These are phyloP conservation scores for Oenanthe oenanthe DNA, from an alignment of 2,113 vertebrate species.

Conservation along the genomic window DNA sequence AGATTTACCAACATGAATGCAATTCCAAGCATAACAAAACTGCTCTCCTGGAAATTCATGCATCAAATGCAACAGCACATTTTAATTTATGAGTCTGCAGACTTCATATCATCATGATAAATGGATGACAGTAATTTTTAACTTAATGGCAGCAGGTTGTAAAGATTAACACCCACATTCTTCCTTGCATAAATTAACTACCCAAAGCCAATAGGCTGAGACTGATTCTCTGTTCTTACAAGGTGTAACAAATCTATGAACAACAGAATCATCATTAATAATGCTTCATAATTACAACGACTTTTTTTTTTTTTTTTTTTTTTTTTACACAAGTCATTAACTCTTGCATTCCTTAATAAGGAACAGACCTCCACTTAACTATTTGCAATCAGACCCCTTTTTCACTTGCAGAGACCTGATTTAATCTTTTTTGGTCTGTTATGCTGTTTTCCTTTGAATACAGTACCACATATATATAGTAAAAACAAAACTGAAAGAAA, in stretches of 20 bases:
- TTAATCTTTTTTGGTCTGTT: background rate
- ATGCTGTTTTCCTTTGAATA: background rate
- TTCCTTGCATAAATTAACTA: constrained; percentile 18
- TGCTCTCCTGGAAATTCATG: background rate
- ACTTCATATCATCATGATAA: background rate
- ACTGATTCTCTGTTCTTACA: background rate
- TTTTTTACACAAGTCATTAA: background rate
- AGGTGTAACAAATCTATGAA: background rate
- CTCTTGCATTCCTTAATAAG: background rate
- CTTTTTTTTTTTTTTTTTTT: background rate
- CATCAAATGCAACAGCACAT: background rate
- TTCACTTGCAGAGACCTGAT: background rate
- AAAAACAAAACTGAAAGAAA: background rate
- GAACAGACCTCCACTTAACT: background rate
- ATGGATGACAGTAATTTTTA: background rate
- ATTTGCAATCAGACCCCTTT: background rate
- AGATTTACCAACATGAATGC: background rate
- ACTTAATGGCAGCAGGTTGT: background rate
- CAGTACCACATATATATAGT: background rate
- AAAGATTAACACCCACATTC: constrained; percentile 32
- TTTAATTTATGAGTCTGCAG: background rate
- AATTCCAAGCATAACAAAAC: background rate
- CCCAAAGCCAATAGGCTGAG: background rate
- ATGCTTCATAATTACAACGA: background rate
- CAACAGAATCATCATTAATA: background rate